Evolutionary conservation across 1,140 invertebrate genomes (phyloP).

Genomic region (Drosophila miranda): DNA sequence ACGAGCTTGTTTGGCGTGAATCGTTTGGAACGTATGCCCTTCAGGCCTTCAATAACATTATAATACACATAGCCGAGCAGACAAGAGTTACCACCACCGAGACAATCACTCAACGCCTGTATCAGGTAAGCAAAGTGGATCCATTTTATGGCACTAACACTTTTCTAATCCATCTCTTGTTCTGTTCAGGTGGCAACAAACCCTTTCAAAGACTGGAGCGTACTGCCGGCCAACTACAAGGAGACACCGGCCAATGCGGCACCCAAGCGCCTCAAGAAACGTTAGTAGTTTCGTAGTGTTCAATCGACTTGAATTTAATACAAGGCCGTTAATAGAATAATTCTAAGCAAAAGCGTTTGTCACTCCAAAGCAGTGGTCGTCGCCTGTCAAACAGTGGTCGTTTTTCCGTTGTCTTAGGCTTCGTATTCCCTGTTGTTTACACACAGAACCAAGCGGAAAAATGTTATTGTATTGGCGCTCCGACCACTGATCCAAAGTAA

Average conservation of each 20-base stretch:
- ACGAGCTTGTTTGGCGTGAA: conserved; percentile 91
- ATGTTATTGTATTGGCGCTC: too few species aligned
- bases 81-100: conserved; percentile 85
- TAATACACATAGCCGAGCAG: conserved; percentile 90
- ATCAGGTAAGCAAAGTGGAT: conserved; percentile 70
- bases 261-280: conserved; percentile 81
- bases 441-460: too few species aligned
- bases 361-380: conserved; percentile 51
- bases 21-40: conserved; percentile 89
- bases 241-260: conserved; percentile 74
- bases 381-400: too few species aligned
- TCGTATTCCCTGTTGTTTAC: too few species aligned
- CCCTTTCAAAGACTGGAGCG: conserved; percentile 91
- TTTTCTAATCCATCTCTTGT: conserved; percentile 83
- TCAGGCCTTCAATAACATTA: conserved; percentile 91
- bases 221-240: conserved; percentile 82
- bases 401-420: too few species aligned
- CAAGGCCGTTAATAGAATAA: conserved; percentile 51
- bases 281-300: conserved; percentile 69
- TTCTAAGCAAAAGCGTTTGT: conserved; percentile 58
- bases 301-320: conserved; percentile 25
- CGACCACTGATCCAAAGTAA: background rate
- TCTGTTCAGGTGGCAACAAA: conserved; percentile 86
- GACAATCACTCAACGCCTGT: conserved; percentile 82
- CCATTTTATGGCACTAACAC: background rate